Conservation (phyloP, 30 jellyfish, hydroid and myxozoan species). For the Mastigias papua region DNA sequence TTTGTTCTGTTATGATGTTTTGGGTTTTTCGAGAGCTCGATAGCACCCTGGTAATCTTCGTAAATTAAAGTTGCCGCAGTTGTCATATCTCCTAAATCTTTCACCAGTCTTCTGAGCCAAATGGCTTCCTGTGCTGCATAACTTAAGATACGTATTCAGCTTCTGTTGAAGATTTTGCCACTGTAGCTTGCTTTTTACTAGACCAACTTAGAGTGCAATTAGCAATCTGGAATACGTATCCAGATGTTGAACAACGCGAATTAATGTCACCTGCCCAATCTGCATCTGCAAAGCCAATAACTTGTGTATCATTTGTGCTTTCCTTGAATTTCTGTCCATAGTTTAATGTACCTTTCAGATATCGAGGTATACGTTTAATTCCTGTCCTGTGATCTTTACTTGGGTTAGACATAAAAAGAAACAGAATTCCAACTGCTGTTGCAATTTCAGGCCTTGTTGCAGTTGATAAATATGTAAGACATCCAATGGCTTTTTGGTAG, state of each 20-base stretch:
- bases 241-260: conserved; percentile 65
- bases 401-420: conserved; percentile 2
- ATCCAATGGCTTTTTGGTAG: background rate
- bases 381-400: conserved; percentile 5
- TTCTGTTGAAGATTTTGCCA: conserved; percentile 63
- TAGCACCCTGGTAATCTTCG: conserved; percentile 76
- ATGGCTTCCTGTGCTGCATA: conserved; percentile 64
- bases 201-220: conserved; percentile 31
- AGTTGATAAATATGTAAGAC: conserved; percentile 11
- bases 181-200: conserved; percentile 52
- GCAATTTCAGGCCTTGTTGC: conserved; percentile 25
- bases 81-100: conserved; percentile 38
- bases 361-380: conserved; percentile 7
- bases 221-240: conserved; percentile 37
- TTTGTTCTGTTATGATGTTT: conserved; percentile 27
- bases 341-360: conserved; percentile 23
- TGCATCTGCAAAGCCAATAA: background rate
- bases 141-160: background rate
- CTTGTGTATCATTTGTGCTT: background rate
- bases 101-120: conserved; percentile 50
- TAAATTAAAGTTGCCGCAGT: conserved; percentile 23
- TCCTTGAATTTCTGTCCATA: background rate
- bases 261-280: conserved; percentile 42
- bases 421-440: conserved; percentile 1
- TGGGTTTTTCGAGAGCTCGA: conserved; percentile 61